Evolutionary conservation across 2,797 vertebrate genomes (phyloP).

Genomic region (Strix occidentalis): DNA sequence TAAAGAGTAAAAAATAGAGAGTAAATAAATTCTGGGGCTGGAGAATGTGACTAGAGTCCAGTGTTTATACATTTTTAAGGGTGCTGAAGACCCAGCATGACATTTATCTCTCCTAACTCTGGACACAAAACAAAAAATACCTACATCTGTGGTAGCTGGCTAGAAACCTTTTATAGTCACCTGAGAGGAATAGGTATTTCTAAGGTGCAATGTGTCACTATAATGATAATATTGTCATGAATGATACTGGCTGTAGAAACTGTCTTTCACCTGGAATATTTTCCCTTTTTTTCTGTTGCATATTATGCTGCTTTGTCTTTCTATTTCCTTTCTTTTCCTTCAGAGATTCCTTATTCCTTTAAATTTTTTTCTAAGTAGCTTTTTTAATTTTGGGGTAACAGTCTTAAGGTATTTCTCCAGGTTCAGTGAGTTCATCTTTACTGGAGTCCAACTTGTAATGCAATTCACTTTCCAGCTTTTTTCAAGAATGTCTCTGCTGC

Average conservation of each 20-base stretch:
- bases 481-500: neutral
- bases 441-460: neutral
- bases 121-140: neutral
- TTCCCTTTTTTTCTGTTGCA: neutral
- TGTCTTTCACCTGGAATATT: neutral
- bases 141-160: neutral
- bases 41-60: neutral
- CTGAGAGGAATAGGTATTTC: neutral
- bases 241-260: neutral
- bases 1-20: neutral
- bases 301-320: neutral
- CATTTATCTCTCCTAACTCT: neutral
- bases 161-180: neutral
- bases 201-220: neutral
- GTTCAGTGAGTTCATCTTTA: neutral
- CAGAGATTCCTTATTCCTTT: neutral
- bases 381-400: neutral
- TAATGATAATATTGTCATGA: neutral
- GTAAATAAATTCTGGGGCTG: neutral
- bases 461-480: neutral
- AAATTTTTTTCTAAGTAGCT: conserved; percentile 7
- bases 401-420: neutral
- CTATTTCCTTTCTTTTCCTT: neutral
- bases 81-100: neutral
- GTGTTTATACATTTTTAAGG: neutral